Evolutionary conservation across 2,797 vertebrate species (phyloP).

Genomic region (Balearica regulorum): DNA sequence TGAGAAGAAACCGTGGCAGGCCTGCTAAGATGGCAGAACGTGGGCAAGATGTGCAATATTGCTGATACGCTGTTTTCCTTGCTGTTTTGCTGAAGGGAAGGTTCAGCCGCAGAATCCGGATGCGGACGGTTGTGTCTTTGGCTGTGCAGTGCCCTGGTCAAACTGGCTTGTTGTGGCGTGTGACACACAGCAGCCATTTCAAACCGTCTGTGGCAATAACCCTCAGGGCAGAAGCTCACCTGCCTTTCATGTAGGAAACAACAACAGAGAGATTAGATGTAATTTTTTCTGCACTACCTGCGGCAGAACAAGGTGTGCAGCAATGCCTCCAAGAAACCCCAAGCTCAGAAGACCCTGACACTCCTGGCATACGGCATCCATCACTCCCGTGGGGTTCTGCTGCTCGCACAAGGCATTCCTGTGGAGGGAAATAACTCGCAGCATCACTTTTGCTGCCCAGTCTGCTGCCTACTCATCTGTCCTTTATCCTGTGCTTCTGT

Average conservation of each 20-base stretch:
- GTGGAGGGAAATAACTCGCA: neutral
- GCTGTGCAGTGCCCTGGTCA: neutral
- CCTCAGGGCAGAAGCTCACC: neutral
- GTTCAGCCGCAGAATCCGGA: neutral
- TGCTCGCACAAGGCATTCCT: accelerated
- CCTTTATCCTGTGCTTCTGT: neutral
- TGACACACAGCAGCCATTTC: neutral
- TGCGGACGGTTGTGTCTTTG: neutral
- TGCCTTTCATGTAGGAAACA: neutral
- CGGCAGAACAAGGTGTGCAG: neutral
- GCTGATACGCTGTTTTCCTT: neutral
- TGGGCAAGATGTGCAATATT: neutral
- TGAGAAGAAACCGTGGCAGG: neutral
- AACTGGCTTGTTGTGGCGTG: neutral
- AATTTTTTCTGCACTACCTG: neutral
- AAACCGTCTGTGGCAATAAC: neutral
- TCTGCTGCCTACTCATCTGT: neutral
- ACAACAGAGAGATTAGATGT: neutral
- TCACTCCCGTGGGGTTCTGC: neutral
- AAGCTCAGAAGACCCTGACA: accelerated
- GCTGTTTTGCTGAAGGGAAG: neutral
- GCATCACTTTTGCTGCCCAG: neutral
- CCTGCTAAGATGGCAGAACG: neutral
- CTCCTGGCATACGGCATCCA: neutral
- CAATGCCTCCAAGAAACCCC: neutral